phyloP scores from a whole-genome alignment of 2,888 invertebrate species.

The Papilio elwesi region DNA sequence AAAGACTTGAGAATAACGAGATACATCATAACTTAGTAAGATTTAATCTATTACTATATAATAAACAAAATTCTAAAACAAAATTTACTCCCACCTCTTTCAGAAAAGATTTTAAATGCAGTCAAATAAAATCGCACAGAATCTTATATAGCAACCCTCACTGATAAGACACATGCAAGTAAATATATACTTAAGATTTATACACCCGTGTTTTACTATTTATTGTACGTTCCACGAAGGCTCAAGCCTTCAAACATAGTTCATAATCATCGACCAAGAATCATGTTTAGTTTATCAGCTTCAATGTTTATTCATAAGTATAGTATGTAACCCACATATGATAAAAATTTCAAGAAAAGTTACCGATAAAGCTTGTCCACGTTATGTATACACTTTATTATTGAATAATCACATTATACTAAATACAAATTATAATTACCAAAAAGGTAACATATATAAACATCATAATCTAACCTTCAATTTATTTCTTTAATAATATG shows the following conservation, averaged over 20 bases:
- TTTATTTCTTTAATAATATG: constrained; percentile 41
- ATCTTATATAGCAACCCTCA: constrained; percentile 47
- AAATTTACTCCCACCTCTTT: constrained; percentile 26
- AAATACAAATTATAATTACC: not conserved
- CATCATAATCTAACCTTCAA: constrained; percentile 33
- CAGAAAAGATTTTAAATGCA: constrained; percentile 40
- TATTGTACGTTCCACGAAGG: constrained; percentile 19
- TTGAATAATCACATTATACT: not conserved
- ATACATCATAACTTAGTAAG: not conserved
- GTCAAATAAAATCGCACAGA: constrained; percentile 39
- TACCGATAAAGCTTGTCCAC: not conserved
- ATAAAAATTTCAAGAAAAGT: constrained; percentile 7
- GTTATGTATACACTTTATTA: not conserved
- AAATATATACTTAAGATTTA: constrained; percentile 35
- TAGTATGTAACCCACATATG: constrained; percentile 3
- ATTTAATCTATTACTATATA: not conserved
- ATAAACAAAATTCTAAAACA: not conserved
- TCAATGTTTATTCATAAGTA: constrained; percentile 16
- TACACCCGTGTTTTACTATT: constrained; percentile 20
- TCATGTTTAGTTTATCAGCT: constrained; percentile 1
- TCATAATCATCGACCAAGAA: constrained; percentile 29
- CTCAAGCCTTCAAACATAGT: constrained; percentile 15
- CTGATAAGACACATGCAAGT: constrained; percentile 45
- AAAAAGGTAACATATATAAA: not conserved
- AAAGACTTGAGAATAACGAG: not conserved